Base-by-base conservation (phyloP, 2,113 vertebrate genomes). In the Barnardius zonarius region DNA sequence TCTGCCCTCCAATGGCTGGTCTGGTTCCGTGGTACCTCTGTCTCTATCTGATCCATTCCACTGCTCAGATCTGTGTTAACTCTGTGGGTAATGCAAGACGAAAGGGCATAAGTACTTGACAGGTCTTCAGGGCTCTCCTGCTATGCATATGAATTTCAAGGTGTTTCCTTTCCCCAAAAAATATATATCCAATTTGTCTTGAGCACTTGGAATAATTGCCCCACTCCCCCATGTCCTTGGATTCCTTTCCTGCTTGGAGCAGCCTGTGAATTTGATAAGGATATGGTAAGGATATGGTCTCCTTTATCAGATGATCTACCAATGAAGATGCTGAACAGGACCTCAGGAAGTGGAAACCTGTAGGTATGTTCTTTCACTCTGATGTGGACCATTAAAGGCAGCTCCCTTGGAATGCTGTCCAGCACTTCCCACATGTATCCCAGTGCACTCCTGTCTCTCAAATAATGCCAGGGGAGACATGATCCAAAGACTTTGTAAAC, bases 391-490 rank as follows among this genome's bases (percentile, higher is more conserved):
- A 25, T 10, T 12, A 33, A 70, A 70, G 28, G 51, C 41, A 79
- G 13, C 5, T 52, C 48, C 19, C 78, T 64, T 48, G 59, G 10
- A 64, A 5, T 2, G 4, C 9, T 64, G 54, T 51, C 27, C 69
- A 73, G 64, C 3, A 1, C 28, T 81, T 81, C 61, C 64, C 59
- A 78, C 18, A 10, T 14, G 3, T 18, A 27, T 64, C 28, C 44
- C 61, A 78, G 0, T 2, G 9, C 31, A 23, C 61, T 82, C 39
- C 2, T 1, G 7, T 78, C 44, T 69, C 86, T 73, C 80, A 62
- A 63, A 67, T 15, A 44, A 17, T 41, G 28, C 28, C 66, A 61
- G 0, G 0, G 39, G 49, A 74, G 28, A 33, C 10, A 2, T 5
- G 25, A 75, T 54, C 39, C 44, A 30, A 73, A 69, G 55, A 28